phyloP scores from a whole-genome alignment of 2,888 invertebrate genomes.

The Monochamus alternatus region DNA sequence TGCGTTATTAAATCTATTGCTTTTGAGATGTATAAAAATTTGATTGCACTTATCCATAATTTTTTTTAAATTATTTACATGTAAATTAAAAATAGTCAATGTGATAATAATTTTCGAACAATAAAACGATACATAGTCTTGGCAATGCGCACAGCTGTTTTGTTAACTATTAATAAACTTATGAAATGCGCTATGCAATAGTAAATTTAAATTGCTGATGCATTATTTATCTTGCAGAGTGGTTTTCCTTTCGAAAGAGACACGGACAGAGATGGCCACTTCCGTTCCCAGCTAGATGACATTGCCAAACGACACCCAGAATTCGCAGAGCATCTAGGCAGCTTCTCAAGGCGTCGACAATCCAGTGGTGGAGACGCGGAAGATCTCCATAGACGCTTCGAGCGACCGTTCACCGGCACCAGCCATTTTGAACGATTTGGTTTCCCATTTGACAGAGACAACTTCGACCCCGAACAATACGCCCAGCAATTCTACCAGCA shows the following conservation, averaged over 20 bases:
- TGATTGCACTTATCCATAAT: no score
- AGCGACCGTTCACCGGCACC: conserved; percentile 65
- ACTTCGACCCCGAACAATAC: conserved; percentile 42
- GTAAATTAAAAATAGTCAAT: no score
- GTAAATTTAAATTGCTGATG: not conserved
- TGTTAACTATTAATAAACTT: no score
- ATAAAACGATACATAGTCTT: no score
- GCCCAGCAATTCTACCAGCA: conserved; percentile 44
- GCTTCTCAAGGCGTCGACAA: conserved; percentile 66
- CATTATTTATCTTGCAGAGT: conserved; percentile 68
- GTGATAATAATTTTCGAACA: no score
- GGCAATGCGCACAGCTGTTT: no score
- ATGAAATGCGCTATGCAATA: no score
- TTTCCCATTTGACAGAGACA: conserved; percentile 64
- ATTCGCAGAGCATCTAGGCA: conserved; percentile 78
- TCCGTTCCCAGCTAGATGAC: conserved; percentile 77
- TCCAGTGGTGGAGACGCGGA: conserved; percentile 68
- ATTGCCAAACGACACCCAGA: conserved; percentile 83
- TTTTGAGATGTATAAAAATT: no score
- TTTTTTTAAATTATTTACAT: no score
- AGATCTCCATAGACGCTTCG: conserved; percentile 68
- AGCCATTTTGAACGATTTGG: conserved; percentile 65
- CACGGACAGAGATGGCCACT: conserved; percentile 70
- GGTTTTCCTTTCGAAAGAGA: conserved; percentile 81
- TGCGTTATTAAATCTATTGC: no score